Evolutionary conservation across 2,797 vertebrate genomes (phyloP), one percentile per base, ranked within the genome.

Genomic region (Margarornis squamiger): DNA sequence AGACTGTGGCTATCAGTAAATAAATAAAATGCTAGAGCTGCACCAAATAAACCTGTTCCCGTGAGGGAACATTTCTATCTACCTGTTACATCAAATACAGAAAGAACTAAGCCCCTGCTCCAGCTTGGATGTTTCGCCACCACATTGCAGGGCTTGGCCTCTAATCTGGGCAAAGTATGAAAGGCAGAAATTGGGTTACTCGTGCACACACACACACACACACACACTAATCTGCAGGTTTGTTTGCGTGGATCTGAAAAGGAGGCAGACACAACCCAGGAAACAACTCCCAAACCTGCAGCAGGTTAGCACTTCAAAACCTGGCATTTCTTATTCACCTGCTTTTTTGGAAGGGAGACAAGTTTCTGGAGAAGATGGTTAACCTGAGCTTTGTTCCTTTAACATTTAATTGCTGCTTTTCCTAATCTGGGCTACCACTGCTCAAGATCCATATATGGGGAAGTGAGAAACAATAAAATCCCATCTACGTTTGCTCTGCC

Each of bases 381-480:
- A 71, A 86, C 90, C 62, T 75, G 59, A 77, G 85, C 73, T 94
- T 96, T 81, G 41, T 68, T 61, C 74, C 78, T 95, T 81, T 32
- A 92, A 88, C 26, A 63, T 96, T 95, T 88, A 89, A 95, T 92
- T 57, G 85, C 82, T 95, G 95, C 80, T 95, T 97, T 96, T 93
- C 58, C 34, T 93, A 90, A 96, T 95, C 95, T 71, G 85, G 68
- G 72, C 72, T 87, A 59, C 87, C 79, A 7, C 91, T 62, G 68
- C 27, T 80, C 96, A 20, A 97, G 97, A 96, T 96, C 90, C 90
- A 93, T 95, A 97, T 97, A 96, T 57, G 81, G 93, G 92, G 76
- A 92, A 97, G 96, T 94, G 77, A 94, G 92, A 97, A 97, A 97
- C 85, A 95, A 96, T 92, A 49, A 95, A 97, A 97, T 97, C 96